Evolutionary conservation across 1,140 invertebrate genomes (phyloP).

Genomic region (Hylyphantes graminicola): DNA sequence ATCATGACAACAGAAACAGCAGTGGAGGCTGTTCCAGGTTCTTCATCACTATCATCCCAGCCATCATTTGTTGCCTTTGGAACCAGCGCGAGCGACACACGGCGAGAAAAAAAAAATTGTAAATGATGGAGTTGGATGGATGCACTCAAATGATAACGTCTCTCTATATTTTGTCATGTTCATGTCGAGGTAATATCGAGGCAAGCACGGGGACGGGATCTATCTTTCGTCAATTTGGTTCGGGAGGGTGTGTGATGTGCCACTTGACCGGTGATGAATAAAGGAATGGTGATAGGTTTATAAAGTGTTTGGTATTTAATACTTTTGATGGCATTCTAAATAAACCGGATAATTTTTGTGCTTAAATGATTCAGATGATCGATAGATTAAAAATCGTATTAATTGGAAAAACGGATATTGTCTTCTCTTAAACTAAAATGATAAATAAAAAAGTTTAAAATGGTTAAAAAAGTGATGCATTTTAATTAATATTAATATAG

Average conservation of each 20-base stretch:
- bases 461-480: no score
- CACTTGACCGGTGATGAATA: no score
- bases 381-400: no score
- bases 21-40: conserved; percentile 43
- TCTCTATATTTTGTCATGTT: conserved; percentile 22
- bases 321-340: no score
- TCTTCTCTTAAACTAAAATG: no score
- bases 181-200: conserved; percentile 8
- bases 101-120: conserved; percentile 21
- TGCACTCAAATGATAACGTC: conserved; percentile 45
- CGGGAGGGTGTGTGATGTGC: background rate
- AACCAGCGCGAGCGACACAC: conserved; percentile 23
- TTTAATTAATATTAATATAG: no score
- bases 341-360: no score
- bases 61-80: conserved; percentile 55
- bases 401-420: no score
- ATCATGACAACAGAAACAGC: conserved; percentile 52
- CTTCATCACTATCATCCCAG: conserved; percentile 55
- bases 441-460: no score
- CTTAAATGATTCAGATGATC: no score
- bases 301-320: no score
- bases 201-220: background rate
- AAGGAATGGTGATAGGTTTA: no score
- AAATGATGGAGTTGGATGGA: conserved; percentile 45
- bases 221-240: conserved; percentile 26